phyloP scores from a whole-genome alignment of 1,140 invertebrate species.

The Pseudomyrmex cubaensis region DNA sequence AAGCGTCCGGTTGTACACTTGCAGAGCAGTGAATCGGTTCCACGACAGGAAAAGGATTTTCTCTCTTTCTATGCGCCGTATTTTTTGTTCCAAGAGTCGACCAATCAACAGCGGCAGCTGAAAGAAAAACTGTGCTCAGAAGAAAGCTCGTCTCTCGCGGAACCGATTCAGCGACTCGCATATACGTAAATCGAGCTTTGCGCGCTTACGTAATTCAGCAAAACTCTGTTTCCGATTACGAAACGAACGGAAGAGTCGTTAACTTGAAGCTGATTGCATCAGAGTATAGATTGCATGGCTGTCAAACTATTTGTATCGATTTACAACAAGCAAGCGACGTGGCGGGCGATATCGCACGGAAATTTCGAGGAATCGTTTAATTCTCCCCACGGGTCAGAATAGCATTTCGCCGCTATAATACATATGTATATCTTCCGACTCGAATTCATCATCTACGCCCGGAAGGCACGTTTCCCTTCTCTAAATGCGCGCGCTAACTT shows the following conservation, averaged over 20 bases:
- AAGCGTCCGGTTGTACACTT: not conserved
- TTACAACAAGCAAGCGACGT: not conserved
- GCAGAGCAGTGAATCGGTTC: no score
- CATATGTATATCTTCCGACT: not conserved
- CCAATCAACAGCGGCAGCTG: no score
- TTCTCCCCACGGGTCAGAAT: not conserved
- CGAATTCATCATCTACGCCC: constrained; percentile 1
- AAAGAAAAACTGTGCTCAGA: no score
- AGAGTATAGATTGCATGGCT: not conserved
- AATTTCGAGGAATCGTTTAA: not conserved
- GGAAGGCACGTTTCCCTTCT: constrained; percentile 28
- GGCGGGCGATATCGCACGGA: not conserved
- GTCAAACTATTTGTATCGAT: constrained; percentile 12
- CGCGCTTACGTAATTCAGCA: not conserved
- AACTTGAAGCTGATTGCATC: constrained; percentile 17
- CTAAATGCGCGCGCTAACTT: constrained; percentile 29
- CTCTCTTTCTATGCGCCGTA: no score
- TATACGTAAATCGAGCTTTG: not conserved
- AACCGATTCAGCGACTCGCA: no score
- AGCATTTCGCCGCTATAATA: not conserved
- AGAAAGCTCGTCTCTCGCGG: no score
- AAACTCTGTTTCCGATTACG: constrained; percentile 17
- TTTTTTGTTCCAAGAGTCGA: no score
- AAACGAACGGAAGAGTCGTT: constrained; percentile 13
- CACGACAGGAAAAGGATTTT: no score